Base-by-base conservation (phyloP, 1,140 invertebrate species). In the Polyergus mexicanus region DNA sequence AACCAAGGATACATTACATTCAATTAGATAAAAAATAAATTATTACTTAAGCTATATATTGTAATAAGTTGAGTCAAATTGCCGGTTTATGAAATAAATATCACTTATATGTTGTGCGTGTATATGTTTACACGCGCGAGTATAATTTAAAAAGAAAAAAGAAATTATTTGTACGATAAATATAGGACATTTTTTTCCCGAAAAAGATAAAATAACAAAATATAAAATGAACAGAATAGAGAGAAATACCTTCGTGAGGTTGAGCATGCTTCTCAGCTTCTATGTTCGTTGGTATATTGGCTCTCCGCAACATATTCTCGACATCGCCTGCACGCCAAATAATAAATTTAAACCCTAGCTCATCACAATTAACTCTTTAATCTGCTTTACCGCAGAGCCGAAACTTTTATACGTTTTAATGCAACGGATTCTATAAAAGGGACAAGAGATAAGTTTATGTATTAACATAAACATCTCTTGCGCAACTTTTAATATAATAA, bases 291-390 rank as follows among this genome's bases (percentile, higher is more conserved):
- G 65, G 72, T 25, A 77, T 54, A 75, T 92, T 90, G n/a, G 88
- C 89, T 44, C 90, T 91, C 25, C 92, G 87, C 58, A 93, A 84
- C 80, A 87, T 90, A 86, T 92, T 93, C 84, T 88, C 88, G 28
- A 75, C 84, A 62, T 93, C 92, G 80, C 90, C 93, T 94, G 89
- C 32, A 91, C 92, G 71, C 71, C 68, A 60, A 69, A 83, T 83
- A 83, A 83, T 83, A 83, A 83, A 83, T 83, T 83, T 83, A 83
- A 74, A 56, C 78, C 28, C 38, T 62, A 47, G 54, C 78, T 51
- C 13, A 51, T 51, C 54, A 74, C 68, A 69, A 83, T 83, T 83
- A 83, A 83, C 78, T 74, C 68, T 74, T 72, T 83, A 83, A 83
- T 83, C 54, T 74, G 38, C 68, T 74, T 83, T 60, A n/a, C 38